Base-by-base conservation (phyloP, 2,113 vertebrate genomes). In the Amia ocellicauda region DNA sequence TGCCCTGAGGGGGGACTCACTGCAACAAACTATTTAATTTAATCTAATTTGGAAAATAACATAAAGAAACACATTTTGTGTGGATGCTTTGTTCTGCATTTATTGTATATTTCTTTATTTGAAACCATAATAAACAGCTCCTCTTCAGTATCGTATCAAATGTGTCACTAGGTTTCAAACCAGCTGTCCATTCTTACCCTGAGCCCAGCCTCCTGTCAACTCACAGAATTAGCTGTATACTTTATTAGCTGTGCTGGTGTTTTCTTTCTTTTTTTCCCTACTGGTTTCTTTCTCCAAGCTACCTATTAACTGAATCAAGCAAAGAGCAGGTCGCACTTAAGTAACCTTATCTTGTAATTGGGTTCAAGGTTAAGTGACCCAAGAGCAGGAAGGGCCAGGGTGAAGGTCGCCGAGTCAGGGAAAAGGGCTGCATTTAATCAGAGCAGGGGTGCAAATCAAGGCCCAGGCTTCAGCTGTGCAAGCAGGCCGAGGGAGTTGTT, bases 321-420 rank as follows among this genome's bases (percentile, higher is more conserved):
- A 52, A 57, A 14, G 72, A 17, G 62, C 43, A 66, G 86, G 84
- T 84, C 83, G 83, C 76, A 73, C 82, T 85, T 84, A 87, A 87
- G 82, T 87, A 85, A 88, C 84, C 88, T 89, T 86, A 84, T 87
- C 88, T 85, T 89, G 89, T 91, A 89, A 91, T 91, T 91, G 88
- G 83, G 88, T 89, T 91, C 86, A 91, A 91, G 85, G 88, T 88
- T 84, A 91, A 87, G 80, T 84, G 88, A 89, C 88, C 86, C 77
- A 57, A 63, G 78, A 83, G 86, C 81, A 67, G 28, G 28, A 63
- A 41, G 87, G 80, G 80, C 75, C 45, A 68, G 56, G 81, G 82
- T 85, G 88, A 84, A 85, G 89, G 88, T 88, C 83, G 74, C 75
- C 69, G 27, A 81, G 87, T 85, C 83, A 76, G 70, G 62, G 64